Percentiles rank a stretch among this genome's conserved stretches.
phyloP scores from a whole-genome alignment of 1,140 invertebrate genomes.

The Triops cancriformis region DNA sequence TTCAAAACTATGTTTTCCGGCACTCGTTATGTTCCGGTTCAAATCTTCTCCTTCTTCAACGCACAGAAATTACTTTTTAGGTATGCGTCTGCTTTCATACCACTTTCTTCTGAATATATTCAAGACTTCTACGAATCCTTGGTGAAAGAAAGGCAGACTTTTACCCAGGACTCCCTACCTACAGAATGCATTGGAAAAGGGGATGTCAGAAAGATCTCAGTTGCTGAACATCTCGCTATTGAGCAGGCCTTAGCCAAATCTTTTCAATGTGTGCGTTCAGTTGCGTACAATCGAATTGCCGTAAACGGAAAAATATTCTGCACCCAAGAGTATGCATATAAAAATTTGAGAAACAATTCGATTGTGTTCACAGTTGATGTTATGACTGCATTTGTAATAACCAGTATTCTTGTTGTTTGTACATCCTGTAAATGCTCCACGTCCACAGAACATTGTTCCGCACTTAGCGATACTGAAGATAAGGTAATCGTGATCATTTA shows the following conservation, averaged over 20 bases:
- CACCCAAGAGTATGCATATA: background rate
- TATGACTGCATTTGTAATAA: background rate
- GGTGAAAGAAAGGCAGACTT: no score
- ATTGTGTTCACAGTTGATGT: background rate
- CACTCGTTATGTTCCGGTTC: no score
- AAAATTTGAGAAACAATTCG: constrained; percentile 11
- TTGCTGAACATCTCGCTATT: background rate
- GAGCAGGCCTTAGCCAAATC: background rate
- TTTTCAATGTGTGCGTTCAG: background rate
- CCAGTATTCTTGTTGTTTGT: background rate
- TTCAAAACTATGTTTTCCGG: no score
- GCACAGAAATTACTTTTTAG: no score
- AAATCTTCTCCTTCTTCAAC: constrained; percentile 20
- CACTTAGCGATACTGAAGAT: background rate
- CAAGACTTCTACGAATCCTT: constrained; percentile 17
- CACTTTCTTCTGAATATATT: background rate
- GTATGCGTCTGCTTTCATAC: background rate
- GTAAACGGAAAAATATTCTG: constrained; percentile 20
- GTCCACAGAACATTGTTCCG: background rate
- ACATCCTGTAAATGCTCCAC: background rate
- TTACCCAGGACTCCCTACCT: background rate
- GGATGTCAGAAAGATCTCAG: background rate
- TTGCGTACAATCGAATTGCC: background rate
- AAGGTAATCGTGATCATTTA: background rate
- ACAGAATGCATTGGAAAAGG: background rate